Evolutionary conservation across 2,888 invertebrate genomes (phyloP), one percentile per base, ranked within the genome.

Genomic region (Clanis bilineata): DNA sequence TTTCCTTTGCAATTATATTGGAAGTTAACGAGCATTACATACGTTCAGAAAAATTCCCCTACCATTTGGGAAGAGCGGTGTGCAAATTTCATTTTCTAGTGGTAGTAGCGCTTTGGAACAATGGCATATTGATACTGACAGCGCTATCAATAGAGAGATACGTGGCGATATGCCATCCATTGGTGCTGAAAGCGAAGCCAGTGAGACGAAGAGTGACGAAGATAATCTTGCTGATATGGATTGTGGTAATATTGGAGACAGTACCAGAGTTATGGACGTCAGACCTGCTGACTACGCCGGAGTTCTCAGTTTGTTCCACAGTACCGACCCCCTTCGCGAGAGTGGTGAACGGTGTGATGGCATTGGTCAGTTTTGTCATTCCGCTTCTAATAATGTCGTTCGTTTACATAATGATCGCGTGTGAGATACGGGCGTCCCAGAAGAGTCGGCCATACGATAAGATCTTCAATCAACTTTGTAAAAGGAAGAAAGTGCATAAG

Each of bases 101-200:
- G 18, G 74, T 85, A 1, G 67, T 79, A 0, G 67, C 76, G 2
- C 64, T 85, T 3, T 85, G 82, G 80, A 84, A 85, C 59, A 83
- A 83, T 45, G 80, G 83, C 6, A 80, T 86, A 15, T 64, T 86
- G 62, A 80, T 81, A 7, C 79, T 86, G 78, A 85, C 85, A 0
- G 80, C 79, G 2, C 64, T 88, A 21, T 79, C 86, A 2, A 76
- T 84, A 15, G 87, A 88, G 63, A 73, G 86, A 22, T 86, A 83
- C 41, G 70, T 85, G 32, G 86, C 81, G 0, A 82, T 86, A 43
- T 82, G 80, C 69, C 71, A 83, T 61, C 86, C 87, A 0, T 28
- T 86, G 58, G 38, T 77, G 59, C 59, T 83, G 60, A 76, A 76
- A 10, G 72, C 79, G 9, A 67, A 66, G 4, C 71, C 80, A 0